Evolutionary conservation across 2,113 vertebrate genomes (phyloP), one percentile per base, ranked within the genome.

Genomic region (Tichodroma muraria): DNA sequence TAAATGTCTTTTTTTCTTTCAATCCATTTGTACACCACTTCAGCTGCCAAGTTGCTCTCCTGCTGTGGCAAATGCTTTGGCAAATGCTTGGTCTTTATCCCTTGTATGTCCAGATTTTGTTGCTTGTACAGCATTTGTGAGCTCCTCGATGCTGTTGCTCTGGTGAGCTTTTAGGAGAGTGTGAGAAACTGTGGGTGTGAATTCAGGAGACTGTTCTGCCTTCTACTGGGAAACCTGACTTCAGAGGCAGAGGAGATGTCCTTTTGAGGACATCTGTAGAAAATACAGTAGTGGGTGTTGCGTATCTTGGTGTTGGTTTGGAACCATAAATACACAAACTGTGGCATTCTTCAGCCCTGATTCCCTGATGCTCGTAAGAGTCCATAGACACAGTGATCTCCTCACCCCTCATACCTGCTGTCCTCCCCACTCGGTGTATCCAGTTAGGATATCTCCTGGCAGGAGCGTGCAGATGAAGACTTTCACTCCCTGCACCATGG

Each of bases 11-110:
- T 81, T 83, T 80, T 69, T 24, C 25, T 30, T 69, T 35, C 42
- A 44, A 21, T 56, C 44, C 40, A 57, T 78, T 78, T 89, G 27
- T 54, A 31, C 40, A 40, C 64, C 68, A 44, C 47, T 92, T 90
- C 56, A 84, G 86, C 77, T 94, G 95, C 88, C 90, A 86, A 84
- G 60, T 69, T n/a, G n/a, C 53, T 84, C 80, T 90, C 60, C 88
- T 81, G 57, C 53, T 93, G 73, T 77, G 72, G 86, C 76, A 95
- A 91, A 0, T 15, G n/a, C 76, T 85, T 17, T 71, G 66, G 80
- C 75, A 94, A 90, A 0, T 23, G 33, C 83, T 85, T 15, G 6
- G 25, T 89, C 61, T 87, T 87, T 89, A 64, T 65, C 37, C 53
- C 37, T 57, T 33, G 5, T 45, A 35, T 10, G 14, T 83, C 69